Base-by-base conservation (phyloP, 2,113 vertebrate species). In the Orientallactaga bullata region DNA sequence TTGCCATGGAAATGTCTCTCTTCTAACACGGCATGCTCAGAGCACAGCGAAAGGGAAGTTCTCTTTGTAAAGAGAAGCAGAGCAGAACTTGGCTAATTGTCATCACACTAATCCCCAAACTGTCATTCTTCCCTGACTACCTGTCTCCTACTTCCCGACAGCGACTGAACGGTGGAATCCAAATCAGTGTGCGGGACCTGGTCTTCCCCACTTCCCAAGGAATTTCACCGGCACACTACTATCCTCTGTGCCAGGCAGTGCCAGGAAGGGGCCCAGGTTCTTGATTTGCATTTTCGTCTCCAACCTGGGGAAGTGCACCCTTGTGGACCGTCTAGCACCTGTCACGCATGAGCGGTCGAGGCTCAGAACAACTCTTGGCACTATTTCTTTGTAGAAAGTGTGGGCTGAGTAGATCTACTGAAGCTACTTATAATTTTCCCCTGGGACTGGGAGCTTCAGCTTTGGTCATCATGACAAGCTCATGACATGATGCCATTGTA, bases 81-180 rank as follows among this genome's bases (percentile, higher is more conserved):
- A 97, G 97, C 96, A 96, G 96, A 97, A 97, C 95, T 97, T 95
- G 94, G 90, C 88, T 96, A 96, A 97, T 97, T 97, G 96, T 97
- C 95, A 84, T 93, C 90, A 73, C 90, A 61, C 92, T 89, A 89
- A 96, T 96, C 93, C 96, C 95, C 90, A 89, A 89, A 93, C 94
- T 96, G 97, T 96, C 97, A 96, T 80, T 97, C 94, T 96, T 95
- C 79, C 66, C 93, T 73, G 85, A 95, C 96, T 96, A 96, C 96
- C 96, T 97, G 95, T 96, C 95, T 96, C 90, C 96, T 85, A 30
- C 94, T 95, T 94, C 94, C 93, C 77, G 21, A 85, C 83, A 83
- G 55, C 17, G 9, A 30, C 78, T 89, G 71, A 21, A 76, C 79
- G 4, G 84, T 63, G 9, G 88, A 81, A 90, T 78, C 90, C 60